Evolutionary conservation across 2,888 invertebrate species (phyloP), one percentile per base, ranked within the genome.

Genomic region (Cosmopolites sordidus): DNA sequence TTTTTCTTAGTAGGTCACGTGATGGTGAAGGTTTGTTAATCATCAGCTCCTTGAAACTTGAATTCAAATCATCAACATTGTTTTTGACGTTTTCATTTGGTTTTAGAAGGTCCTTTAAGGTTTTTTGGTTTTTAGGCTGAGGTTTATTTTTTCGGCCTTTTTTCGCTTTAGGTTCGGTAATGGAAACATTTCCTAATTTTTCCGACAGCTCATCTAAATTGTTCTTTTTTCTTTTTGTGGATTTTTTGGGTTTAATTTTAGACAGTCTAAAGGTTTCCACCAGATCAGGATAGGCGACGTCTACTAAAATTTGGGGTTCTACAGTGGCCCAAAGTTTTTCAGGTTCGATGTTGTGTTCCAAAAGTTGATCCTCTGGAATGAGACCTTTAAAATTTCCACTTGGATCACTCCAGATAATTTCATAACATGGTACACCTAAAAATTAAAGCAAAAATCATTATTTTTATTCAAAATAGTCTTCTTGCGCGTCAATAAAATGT

Each of bases 371-470:
- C 54, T 81, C 77, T 0, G 84, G 83, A 58, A 83, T 79, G 14
- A 87, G 68, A 15, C 77, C 79, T 38, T 79, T 77, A 49, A 85
- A 81, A 44, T 70, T 75, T 1, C 77, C 75, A 17, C 77, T 73
- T 5, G 78, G 75, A 62, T 86, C 85, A 18, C 71, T 67, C 90
- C 89, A 90, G 5, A 83, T 72, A 9, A 90, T 79, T 75, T 89
- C 88, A 63, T 83, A 85, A 67, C 86, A 83, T 0, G 83, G 78
- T 11, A 87, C 78, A 46, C 85, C 82, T 82, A 61, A 14, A 16
- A 40, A 16, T 37, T n/a, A 16, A 15, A 16, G n/a, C n/a, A n/a
- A n/a, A n/a, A n/a, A n/a, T n/a, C n/a, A n/a, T n/a, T n/a, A n/a
- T n/a, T n/a, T n/a, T n/a, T n/a, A n/a, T n/a, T n/a, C n/a, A n/a